Conservation (phyloP, 1,140 invertebrate species). For the Triops cancriformis region DNA sequence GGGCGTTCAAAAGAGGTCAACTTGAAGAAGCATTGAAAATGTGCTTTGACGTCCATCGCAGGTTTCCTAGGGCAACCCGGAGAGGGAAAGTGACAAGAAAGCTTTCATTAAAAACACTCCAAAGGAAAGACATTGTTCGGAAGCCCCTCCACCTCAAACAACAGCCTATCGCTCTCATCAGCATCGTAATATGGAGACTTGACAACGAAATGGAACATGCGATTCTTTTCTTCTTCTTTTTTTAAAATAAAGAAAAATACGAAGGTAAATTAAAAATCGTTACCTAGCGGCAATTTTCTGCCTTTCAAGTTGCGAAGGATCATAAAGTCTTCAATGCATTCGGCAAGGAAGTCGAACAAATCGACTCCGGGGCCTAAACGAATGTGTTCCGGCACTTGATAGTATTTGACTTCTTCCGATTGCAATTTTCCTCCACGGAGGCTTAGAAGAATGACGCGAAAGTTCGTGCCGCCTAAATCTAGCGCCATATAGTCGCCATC, state of each 20-base stretch:
- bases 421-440: slow-evolving; percentile 45
- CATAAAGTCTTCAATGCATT: slow-evolving; percentile 63
- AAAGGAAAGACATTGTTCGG: neutral
- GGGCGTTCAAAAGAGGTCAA: neutral
- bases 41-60: neutral
- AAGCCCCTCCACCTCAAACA: neutral
- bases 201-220: neutral
- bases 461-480: slow-evolving; percentile 73
- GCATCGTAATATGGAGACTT: neutral
- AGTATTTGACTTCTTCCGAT: slow-evolving; percentile 45
- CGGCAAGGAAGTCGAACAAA: slow-evolving; percentile 67
- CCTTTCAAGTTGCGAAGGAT: slow-evolving; percentile 46
- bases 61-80: neutral
- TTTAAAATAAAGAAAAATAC: no score
- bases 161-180: slow-evolving; percentile 5
- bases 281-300: slow-evolving; percentile 53
- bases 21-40: slow-evolving; percentile 17
- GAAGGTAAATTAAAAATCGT: slow-evolving; percentile 29
- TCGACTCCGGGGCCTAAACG: slow-evolving; percentile 47
- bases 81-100: neutral
- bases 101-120: neutral
- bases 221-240: neutral
- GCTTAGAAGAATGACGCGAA: slow-evolving; percentile 58
- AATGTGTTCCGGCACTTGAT: slow-evolving; percentile 47
- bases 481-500: slow-evolving; percentile 61